phyloP scores from a whole-genome alignment of 92 coral and sea anemone species.

The Heliopora coerulea region DNA sequence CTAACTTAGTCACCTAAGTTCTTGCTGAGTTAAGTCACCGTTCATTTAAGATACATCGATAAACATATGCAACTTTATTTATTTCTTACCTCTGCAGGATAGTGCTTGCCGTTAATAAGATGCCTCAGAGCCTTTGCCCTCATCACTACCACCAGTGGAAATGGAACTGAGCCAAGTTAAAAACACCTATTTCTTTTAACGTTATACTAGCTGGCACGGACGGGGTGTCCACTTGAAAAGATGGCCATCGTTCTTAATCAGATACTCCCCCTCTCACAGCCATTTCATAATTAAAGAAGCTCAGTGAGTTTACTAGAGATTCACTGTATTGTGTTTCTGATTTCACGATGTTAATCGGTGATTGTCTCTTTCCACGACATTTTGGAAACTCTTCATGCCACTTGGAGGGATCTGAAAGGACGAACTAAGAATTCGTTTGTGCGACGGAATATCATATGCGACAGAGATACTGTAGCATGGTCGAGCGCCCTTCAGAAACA shows the following conservation, averaged over 20 bases:
- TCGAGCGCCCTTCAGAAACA: no score
- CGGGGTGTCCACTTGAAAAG: background rate
- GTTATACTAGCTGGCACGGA: background rate
- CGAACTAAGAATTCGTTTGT: background rate
- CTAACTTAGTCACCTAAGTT: no score
- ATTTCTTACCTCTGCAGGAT: conserved; percentile 69
- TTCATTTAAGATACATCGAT: no score
- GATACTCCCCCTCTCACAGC: conserved; percentile 2
- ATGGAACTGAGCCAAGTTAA: conserved; percentile 26
- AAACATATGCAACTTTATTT: no score
- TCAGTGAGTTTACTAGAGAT: conserved; percentile 23
- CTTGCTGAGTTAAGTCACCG: no score
- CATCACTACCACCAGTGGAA: conserved; percentile 41
- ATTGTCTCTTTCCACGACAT: conserved; percentile 37
- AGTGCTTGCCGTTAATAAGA: conserved; percentile 66
- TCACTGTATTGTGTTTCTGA: conserved; percentile 13
- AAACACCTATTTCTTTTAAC: conserved; percentile 4
- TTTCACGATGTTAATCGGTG: conserved; percentile 56
- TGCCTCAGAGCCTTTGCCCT: conserved; percentile 64
- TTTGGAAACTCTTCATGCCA: conserved; percentile 39
- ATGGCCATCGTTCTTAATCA: conserved; percentile 10
- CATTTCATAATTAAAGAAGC: background rate
- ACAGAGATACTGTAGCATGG: no score
- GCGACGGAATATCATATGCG: no score
- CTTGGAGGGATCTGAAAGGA: conserved; percentile 43